These are phyloP conservation scores for Brachionus calyciflorus DNA, from an alignment of 1,140 invertebrate species.

Conservation along the genomic window DNA sequence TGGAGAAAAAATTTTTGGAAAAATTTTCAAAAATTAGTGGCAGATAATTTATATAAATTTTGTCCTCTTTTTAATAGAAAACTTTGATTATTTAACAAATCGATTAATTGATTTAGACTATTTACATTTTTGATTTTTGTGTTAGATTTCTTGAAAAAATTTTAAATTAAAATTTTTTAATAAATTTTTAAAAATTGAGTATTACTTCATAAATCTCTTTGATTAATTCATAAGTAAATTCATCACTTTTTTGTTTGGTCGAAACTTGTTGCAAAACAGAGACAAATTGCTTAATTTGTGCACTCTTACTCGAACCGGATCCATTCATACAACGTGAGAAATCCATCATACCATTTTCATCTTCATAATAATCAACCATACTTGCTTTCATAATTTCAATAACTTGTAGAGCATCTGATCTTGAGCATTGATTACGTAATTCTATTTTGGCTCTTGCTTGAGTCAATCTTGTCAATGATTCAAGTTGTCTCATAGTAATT, in stretches of 20 bases:
- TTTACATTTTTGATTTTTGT: slow-evolving; percentile 8
- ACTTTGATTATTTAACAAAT: slow-evolving; percentile 6
- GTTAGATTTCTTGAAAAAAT: slow-evolving; percentile 20
- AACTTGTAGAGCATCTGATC: slow-evolving; percentile 32
- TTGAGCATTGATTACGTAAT: slow-evolving; percentile 3
- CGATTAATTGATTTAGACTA: slow-evolving; percentile 25
- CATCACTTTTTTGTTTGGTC: not conserved
- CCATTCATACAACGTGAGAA: not conserved
- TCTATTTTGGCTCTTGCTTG: slow-evolving; percentile 44
- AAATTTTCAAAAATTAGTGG: slow-evolving; percentile 4
- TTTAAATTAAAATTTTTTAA: not conserved
- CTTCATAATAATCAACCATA: slow-evolving; percentile 40
- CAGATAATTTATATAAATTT: slow-evolving; percentile 14
- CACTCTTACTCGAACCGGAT: slow-evolving; percentile 19
- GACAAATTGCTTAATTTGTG: slow-evolving; percentile 37
- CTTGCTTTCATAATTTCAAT: slow-evolving; percentile 46
- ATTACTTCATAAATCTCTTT: slow-evolving; percentile 43
- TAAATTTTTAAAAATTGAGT: slow-evolving; percentile 60
- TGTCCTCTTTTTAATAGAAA: slow-evolving; percentile 15
- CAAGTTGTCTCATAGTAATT: slow-evolving; percentile 76
- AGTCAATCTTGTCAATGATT: slow-evolving; percentile 78
- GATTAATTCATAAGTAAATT: not conserved
- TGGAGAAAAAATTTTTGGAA: not conserved
- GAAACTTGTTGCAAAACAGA: slow-evolving; percentile 14
- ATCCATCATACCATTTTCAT: slow-evolving; percentile 31